Conservation (phyloP, 2,797 vertebrate genomes). For the Percopsis omiscomaycus region DNA sequence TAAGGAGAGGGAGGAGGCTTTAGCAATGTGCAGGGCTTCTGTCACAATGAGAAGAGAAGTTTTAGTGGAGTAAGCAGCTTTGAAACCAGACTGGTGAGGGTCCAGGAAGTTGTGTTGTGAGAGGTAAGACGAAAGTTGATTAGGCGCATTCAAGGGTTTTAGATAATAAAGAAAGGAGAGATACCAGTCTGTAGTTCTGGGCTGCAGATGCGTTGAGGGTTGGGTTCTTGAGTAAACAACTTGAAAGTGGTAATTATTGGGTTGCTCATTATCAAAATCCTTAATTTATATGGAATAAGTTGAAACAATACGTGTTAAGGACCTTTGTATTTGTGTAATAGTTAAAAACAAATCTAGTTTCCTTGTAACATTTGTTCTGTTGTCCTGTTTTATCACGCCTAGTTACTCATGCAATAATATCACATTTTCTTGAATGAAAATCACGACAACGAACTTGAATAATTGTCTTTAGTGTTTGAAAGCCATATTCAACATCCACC, state of each 20-base stretch:
- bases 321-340: neutral
- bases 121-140: too few species aligned
- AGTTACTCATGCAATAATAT: constrained; percentile 8
- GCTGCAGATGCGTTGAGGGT: too few species aligned
- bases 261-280: constrained; percentile 55
- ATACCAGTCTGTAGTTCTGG: too few species aligned
- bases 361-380: neutral
- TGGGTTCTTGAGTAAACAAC: constrained; percentile 22
- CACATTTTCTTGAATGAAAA: constrained; percentile 20
- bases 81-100: too few species aligned
- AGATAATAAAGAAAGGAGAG: too few species aligned
- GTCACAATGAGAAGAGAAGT: too few species aligned
- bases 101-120: too few species aligned
- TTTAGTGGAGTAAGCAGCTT: too few species aligned
- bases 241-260: constrained; percentile 37
- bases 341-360: constrained; percentile 18
- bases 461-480: constrained; percentile 26
- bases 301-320: neutral
- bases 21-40: too few species aligned
- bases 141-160: too few species aligned
- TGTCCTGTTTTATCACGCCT: constrained; percentile 18
- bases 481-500: constrained; percentile 27
- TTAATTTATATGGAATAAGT: constrained; percentile 14
- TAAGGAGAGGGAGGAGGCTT: too few species aligned
- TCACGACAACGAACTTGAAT: constrained; percentile 35